Evolutionary conservation across 2,113 vertebrate species (phyloP).

Genomic region (Aviceda subcristata): DNA sequence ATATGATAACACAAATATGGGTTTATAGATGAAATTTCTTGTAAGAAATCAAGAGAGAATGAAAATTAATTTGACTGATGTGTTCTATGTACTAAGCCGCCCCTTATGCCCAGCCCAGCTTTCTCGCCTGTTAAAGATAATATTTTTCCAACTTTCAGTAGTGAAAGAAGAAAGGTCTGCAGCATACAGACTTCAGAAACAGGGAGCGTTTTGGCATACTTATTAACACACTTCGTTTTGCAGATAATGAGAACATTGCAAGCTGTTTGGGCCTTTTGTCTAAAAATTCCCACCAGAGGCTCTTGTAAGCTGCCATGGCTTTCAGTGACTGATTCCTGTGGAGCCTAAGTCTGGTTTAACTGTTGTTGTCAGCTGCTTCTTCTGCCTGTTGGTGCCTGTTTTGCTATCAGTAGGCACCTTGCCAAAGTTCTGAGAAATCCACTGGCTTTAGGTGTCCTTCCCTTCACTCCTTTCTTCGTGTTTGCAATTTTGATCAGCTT

Average conservation of each 20-base stretch:
- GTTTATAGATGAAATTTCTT: neutral
- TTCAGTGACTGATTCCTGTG: slow-evolving; percentile 46
- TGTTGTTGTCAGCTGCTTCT: slow-evolving; percentile 49
- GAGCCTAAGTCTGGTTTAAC: slow-evolving; percentile 50
- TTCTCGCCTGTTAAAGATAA: neutral
- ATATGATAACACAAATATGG: neutral
- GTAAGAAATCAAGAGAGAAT: neutral
- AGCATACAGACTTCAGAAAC: slow-evolving; percentile 24
- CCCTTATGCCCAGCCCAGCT: neutral
- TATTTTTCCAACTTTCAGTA: slow-evolving; percentile 5
- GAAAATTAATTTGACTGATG: neutral
- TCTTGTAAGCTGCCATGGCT: slow-evolving; percentile 18
- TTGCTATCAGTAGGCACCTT: neutral
- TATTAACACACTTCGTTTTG: slow-evolving; percentile 69
- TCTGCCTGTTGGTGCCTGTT: neutral
- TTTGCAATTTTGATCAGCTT: slow-evolving; percentile 3
- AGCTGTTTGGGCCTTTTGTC: slow-evolving; percentile 70
- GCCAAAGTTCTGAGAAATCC: slow-evolving; percentile 24
- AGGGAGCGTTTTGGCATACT: slow-evolving; percentile 25
- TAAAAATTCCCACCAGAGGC: slow-evolving; percentile 56
- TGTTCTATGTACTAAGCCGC: neutral
- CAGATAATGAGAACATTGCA: slow-evolving; percentile 70
- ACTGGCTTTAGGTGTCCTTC: neutral
- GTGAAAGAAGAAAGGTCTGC: slow-evolving; percentile 13
- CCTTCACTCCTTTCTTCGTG: neutral